Base-by-base conservation (phyloP, 2,797 vertebrate genomes). In the Labroides dimidiatus region DNA sequence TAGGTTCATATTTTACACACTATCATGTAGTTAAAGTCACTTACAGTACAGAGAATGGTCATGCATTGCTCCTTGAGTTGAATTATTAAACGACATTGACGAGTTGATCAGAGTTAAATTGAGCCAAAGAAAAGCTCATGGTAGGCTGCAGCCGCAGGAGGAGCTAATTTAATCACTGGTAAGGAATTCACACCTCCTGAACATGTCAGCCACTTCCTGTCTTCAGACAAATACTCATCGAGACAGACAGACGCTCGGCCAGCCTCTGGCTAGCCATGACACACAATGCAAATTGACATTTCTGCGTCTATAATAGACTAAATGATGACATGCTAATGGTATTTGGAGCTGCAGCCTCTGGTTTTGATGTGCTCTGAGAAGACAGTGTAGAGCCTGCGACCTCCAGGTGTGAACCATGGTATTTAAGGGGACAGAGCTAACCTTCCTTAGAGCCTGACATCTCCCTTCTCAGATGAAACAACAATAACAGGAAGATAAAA, bases 121-220 rank as follows among this genome's bases (percentile, higher is more conserved):
- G 65, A 78, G 72, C 69, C 60, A 39, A 4, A 77, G 67, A 84
- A 82, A 80, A 56, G 70, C 86, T 70, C 7, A 4, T 75, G 62
- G 79, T 58, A 65, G 68, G 66, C 65, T 74, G 68, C 80, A 53
- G 68, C 85, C 65, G 71, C 75, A 65, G 77, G 75, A 86, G 77
- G 62, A 49, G 60, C 81, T 84, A 75, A 86, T 89, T 90, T 84
- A 90, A 87, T 89, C 81, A 78, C 20, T 37, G 67, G 71, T 41
- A 75, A 81, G 74, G 84, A 81, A 86, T 81, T 93, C 87, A 83
- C 93, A 92, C 87, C 84, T 90, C 78, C 77, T 39, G 80, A 83
- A 71, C 70, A 66, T 82, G 78, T 87, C 84, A 85, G 64, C 73
- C 74, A 63, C 81, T 83, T 89, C 77, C 80, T 79, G 82, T 87